Evolutionary conservation across 2,888 invertebrate species (phyloP).

Genomic region (Drosophila pseudotalamancana): DNA sequence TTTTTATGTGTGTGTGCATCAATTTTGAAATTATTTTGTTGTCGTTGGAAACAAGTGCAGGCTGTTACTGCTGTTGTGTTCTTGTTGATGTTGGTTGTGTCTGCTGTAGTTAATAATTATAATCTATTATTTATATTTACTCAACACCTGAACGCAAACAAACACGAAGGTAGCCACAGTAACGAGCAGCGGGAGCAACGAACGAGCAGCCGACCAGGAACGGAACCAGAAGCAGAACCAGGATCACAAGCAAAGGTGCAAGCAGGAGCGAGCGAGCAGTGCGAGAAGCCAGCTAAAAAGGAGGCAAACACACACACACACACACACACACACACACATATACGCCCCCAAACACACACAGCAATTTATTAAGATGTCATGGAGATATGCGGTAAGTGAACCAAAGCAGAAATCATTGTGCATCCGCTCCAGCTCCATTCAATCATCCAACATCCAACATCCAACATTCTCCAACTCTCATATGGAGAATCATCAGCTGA

Average conservation of each 20-base stretch:
- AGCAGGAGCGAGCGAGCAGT: constrained; percentile 7
- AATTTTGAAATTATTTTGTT: constrained; percentile 26
- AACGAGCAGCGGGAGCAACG: constrained; percentile 55
- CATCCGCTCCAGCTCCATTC: constrained; percentile 8
- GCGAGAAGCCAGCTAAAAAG: constrained; percentile 12
- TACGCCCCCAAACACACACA: constrained; percentile 18
- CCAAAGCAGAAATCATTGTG: neutral
- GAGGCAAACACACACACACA: constrained; percentile 10
- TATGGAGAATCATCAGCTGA: constrained; percentile 15
- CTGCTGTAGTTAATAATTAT: constrained; percentile 20
- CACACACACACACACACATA: neutral
- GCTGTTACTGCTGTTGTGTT: constrained; percentile 7
- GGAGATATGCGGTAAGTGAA: constrained; percentile 83
- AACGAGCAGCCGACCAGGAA: constrained; percentile 28
- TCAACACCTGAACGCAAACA: constrained; percentile 36
- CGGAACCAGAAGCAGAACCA: constrained; percentile 14
- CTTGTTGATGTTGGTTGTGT: constrained; percentile 2
- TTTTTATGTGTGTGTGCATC: constrained; percentile 34
- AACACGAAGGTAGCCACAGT: constrained; percentile 51
- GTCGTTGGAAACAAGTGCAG: constrained; percentile 30
- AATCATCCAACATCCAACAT: too few species aligned
- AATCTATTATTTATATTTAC: constrained; percentile 55
- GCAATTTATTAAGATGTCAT: constrained; percentile 72
- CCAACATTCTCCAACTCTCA: constrained; percentile 37
- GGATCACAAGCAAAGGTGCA: constrained; percentile 13